phyloP scores from a whole-genome alignment of 2,113 vertebrate genomes.

The Craseonycteris thonglongyai region DNA sequence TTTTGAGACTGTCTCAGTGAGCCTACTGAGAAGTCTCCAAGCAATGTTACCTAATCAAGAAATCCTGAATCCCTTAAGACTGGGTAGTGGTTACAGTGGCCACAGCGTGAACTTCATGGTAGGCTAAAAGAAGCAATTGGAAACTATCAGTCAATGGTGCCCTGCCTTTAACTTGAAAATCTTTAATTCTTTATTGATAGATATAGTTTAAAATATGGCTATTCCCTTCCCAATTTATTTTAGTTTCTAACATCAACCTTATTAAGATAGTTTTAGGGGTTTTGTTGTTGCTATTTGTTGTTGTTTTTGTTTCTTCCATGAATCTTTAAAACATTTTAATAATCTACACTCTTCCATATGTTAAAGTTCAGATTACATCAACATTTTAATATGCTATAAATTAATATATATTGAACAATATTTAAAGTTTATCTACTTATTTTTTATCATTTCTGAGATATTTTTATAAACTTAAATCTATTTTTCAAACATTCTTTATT shows the following conservation, averaged over 20 bases:
- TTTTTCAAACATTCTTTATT: neutral
- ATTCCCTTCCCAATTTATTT: neutral
- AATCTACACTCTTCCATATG: neutral
- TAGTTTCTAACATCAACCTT: neutral
- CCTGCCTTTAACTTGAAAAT: neutral
- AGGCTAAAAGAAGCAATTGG: neutral
- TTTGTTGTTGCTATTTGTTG: neutral
- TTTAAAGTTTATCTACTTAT: neutral
- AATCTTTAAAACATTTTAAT: neutral
- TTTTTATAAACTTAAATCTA: neutral
- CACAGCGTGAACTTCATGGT: neutral
- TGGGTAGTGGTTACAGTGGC: neutral
- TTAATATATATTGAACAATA: neutral
- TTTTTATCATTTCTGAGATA: neutral
- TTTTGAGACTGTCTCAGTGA: neutral
- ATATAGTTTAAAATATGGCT: neutral
- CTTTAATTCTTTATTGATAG: neutral
- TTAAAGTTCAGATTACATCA: neutral
- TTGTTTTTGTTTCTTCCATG: neutral
- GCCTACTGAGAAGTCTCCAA: neutral
- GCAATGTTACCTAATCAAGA: neutral
- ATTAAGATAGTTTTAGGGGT: neutral
- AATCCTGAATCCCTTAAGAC: neutral
- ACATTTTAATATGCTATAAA: neutral
- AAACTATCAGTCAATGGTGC: neutral